Conservation (phyloP, 2,797 vertebrate genomes). For the Gymnopithys bicolor region DNA sequence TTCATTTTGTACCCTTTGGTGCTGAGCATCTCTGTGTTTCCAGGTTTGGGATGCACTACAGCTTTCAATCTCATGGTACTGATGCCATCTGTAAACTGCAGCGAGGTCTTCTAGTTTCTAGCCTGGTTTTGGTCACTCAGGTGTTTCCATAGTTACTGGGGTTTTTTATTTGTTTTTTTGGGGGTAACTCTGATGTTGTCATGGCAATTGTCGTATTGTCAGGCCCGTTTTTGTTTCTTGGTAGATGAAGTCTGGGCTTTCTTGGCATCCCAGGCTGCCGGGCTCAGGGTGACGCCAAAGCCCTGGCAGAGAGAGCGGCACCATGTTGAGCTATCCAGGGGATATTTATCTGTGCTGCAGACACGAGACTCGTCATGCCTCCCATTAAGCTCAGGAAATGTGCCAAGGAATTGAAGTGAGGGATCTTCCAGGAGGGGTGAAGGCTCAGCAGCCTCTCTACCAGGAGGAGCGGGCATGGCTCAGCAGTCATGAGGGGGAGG, state of each 20-base stretch:
- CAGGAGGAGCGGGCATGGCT: not conserved
- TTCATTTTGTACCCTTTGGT: not conserved
- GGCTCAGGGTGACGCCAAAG: not conserved
- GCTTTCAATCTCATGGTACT: fast-evolving
- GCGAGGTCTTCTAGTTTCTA: not conserved
- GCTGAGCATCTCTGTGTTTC: fast-evolving
- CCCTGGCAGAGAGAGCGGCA: not conserved
- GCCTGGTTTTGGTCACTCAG: constrained; percentile 58
- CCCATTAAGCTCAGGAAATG: fast-evolving
- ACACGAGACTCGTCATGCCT: not conserved
- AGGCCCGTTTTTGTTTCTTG: not conserved
- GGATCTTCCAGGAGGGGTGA: not conserved
- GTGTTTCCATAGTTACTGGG: constrained; percentile 75
- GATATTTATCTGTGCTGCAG: not conserved
- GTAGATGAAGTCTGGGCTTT: not conserved
- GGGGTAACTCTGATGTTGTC: constrained; percentile 60
- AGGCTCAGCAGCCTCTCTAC: not conserved
- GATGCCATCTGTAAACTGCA: not conserved
- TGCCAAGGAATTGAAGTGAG: not conserved
- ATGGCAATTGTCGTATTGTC: constrained; percentile 54
- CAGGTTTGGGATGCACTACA: fast-evolving
- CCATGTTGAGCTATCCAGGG: not conserved
- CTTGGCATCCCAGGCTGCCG: fast-evolving
- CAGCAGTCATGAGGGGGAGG: not conserved
- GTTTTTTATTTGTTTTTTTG: constrained; percentile 40